Percentiles rank a stretch among this genome's conserved stretches.
Evolutionary conservation across 2,113 vertebrate species (phyloP).

Genomic region (Emydocephalus ijimae): DNA sequence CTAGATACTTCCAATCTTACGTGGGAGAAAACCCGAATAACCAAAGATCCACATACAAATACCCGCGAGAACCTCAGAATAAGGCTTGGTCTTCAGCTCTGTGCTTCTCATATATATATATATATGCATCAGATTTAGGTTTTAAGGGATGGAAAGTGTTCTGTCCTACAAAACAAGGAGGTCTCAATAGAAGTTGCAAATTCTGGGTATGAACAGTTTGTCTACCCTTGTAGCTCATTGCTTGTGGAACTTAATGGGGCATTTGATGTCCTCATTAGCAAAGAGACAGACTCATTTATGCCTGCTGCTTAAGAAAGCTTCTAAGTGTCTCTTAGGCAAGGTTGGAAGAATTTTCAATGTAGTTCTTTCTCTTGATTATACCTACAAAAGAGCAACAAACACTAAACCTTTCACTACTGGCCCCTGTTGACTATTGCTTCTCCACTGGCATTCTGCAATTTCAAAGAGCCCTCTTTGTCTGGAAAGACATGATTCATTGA

Average conservation of each 20-base stretch:
- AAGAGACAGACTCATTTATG: constrained; percentile 26
- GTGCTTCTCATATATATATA: too few relatives aligned
- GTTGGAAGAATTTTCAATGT: constrained; percentile 8
- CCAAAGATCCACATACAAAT: too few relatives aligned
- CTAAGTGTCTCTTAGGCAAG: constrained; percentile 14
- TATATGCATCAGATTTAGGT: not conserved
- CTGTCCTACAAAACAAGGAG: not conserved
- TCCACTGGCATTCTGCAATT: not conserved
- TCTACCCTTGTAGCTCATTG: not conserved
- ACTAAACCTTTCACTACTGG: constrained; percentile 3
- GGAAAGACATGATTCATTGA: not conserved
- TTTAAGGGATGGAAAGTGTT: too few relatives aligned
- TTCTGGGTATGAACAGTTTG: not conserved
- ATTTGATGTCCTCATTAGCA: constrained; percentile 35
- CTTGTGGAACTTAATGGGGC: constrained; percentile 23
- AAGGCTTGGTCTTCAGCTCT: too few relatives aligned
- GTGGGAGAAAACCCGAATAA: too few relatives aligned
- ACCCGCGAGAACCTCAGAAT: too few relatives aligned
- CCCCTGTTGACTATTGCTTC: not conserved
- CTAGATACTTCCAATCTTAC: too few relatives aligned
- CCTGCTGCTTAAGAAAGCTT: constrained; percentile 23
- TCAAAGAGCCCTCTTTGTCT: not conserved
- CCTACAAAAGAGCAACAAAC: not conserved
- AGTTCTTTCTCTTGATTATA: not conserved
- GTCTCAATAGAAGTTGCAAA: not conserved